Evolutionary conservation across 2,113 vertebrate genomes (phyloP).

Genomic region (Lethenteron camtschaticum): DNA sequence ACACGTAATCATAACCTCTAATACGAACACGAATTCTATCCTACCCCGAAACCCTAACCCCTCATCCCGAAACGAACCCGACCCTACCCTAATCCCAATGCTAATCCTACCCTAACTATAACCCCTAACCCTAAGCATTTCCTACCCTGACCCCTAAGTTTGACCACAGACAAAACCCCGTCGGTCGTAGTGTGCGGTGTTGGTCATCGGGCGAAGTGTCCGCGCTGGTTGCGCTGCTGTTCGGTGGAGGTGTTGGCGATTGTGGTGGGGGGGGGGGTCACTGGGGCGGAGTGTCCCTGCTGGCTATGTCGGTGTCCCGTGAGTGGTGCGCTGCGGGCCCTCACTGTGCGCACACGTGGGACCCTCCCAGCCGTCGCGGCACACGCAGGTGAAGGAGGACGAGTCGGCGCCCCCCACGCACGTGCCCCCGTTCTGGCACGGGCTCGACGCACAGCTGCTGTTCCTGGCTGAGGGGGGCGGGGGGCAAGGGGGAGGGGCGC

Average conservation of each 20-base stretch:
- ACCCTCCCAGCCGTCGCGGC: conserved; percentile 84
- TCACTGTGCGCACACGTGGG: conserved; percentile 61
- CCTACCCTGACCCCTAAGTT: too few relatives aligned
- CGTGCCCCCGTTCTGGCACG: conserved; percentile 69
- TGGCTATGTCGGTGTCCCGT: neutral
- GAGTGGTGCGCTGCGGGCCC: conserved; percentile 12
- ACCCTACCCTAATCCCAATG: too few relatives aligned
- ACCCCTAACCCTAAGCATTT: too few relatives aligned
- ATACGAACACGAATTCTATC: too few relatives aligned
- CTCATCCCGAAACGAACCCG: too few relatives aligned
- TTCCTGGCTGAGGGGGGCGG: conserved; percentile 33
- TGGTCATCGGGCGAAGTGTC: neutral
- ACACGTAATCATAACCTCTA: too few relatives aligned
- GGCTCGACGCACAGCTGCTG: conserved; percentile 60
- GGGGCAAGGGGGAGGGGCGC: neutral
- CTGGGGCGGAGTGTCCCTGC: neutral
- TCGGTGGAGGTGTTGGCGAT: neutral
- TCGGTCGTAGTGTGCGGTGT: neutral
- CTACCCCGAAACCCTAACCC: too few relatives aligned
- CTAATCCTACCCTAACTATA: too few relatives aligned
- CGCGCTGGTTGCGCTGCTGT: neutral
- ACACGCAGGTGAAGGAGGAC: conserved; percentile 72
- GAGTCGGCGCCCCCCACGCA: conserved; percentile 58
- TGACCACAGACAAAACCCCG: neutral
- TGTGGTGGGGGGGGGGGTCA: neutral